A percentile compares a stretch with the other conserved stretches of the same genome.
Evolutionary conservation across 2,113 vertebrate species (phyloP).

Genomic region (Verasper variegatus): DNA sequence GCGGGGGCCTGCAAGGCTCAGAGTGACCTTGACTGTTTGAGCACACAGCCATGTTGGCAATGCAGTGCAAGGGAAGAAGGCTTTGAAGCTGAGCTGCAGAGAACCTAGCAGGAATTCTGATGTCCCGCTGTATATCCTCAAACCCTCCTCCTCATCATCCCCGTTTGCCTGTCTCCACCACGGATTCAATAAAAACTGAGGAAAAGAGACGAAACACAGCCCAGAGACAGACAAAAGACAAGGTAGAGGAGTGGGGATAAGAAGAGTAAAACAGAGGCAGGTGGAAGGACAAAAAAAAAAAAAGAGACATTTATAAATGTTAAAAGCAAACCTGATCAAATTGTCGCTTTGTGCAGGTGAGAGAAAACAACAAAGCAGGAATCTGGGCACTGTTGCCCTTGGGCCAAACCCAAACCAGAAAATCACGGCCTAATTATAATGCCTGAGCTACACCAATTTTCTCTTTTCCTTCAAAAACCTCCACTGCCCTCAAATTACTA

Average conservation of each 20-base stretch:
- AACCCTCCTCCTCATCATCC: constrained; percentile 27
- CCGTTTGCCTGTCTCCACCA: constrained; percentile 16
- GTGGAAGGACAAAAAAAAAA: background rate
- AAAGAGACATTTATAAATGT: constrained; percentile 12
- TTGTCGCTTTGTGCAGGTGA: constrained; percentile 50
- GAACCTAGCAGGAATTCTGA: constrained; percentile 89
- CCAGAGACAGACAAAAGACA: constrained; percentile 17
- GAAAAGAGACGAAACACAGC: constrained; percentile 25
- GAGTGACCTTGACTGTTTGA: constrained; percentile 83
- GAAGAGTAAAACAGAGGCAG: constrained; percentile 19
- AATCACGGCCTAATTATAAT: constrained; percentile 42
- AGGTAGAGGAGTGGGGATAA: background rate
- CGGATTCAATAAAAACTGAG: constrained; percentile 29
- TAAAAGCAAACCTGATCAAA: constrained; percentile 27
- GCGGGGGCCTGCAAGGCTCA: constrained; percentile 45
- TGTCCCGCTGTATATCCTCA: constrained; percentile 74
- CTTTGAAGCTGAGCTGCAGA: constrained; percentile 88
- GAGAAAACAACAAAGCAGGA: constrained; percentile 62
- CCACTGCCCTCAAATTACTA: constrained; percentile 48
- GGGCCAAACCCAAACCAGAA: constrained; percentile 60
- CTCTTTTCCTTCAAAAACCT: constrained; percentile 46
- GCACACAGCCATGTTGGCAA: constrained; percentile 77
- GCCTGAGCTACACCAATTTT: constrained; percentile 29
- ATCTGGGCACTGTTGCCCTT: constrained; percentile 58
- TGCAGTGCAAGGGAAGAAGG: constrained; percentile 63